Conservation (phyloP, 2,797 vertebrate species). For the Neosilurus hyrtlii region DNA sequence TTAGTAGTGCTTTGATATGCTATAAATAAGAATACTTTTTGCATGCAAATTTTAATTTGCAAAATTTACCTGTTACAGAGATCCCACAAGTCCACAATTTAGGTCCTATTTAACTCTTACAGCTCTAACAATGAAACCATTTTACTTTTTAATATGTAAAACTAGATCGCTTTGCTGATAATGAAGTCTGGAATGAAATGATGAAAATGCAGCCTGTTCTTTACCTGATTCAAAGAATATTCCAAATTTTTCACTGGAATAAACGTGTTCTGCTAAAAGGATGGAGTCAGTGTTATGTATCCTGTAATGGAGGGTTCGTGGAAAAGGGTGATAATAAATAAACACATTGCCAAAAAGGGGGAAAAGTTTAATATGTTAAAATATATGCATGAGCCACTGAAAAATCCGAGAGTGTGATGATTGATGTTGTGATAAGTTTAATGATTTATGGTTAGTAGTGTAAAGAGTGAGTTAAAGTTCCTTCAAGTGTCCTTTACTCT, state of each 20-base stretch:
- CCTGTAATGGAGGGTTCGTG: not conserved
- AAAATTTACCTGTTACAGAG: too few species aligned
- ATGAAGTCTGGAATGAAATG: not conserved
- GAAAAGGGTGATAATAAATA: too few species aligned
- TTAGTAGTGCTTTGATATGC: not conserved
- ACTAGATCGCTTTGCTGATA: not conserved
- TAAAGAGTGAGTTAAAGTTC: too few species aligned
- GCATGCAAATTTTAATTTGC: not conserved
- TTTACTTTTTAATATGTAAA: not conserved
- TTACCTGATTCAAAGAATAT: not conserved
- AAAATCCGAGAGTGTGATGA: too few species aligned
- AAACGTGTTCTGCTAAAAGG: not conserved
- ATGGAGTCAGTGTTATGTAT: not conserved
- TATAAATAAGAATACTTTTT: too few species aligned
- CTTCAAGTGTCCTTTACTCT: too few species aligned
- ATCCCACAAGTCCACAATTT: not conserved
- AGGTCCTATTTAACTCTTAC: not conserved
- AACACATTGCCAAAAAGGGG: not conserved
- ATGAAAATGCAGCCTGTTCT: not conserved
- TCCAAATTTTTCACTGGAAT: not conserved
- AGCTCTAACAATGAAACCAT: not conserved
- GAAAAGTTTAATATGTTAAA: not conserved
- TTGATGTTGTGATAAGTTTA: not conserved
- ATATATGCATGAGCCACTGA: not conserved
- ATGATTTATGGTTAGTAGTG: not conserved